Conservation (phyloP, 1,140 invertebrate genomes). For the Neotoxoptera formosana region DNA sequence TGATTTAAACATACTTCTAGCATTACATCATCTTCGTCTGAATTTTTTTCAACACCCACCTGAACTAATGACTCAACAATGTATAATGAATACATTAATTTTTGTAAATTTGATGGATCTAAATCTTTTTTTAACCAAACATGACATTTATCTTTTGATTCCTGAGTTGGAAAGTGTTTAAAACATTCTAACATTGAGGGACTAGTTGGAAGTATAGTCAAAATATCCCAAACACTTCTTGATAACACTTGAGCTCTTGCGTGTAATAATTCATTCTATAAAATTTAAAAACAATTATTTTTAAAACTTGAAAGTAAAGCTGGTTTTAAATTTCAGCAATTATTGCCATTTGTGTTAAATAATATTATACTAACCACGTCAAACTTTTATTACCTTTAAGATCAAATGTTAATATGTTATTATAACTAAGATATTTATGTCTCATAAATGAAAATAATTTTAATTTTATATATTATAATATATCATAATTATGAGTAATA, state of each 20-base stretch:
- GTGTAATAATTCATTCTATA: slow-evolving; percentile 79
- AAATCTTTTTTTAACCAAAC: slow-evolving; percentile 73
- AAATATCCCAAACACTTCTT: slow-evolving; percentile 89
- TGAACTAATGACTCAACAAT: slow-evolving; percentile 81
- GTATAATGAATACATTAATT: slow-evolving; percentile 93
- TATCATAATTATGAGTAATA: no score
- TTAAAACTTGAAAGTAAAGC: neutral
- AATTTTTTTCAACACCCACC: slow-evolving; percentile 58
- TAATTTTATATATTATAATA: no score
- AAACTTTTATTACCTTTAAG: neutral
- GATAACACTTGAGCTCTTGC: slow-evolving; percentile 91
- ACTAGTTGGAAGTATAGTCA: slow-evolving; percentile 89
- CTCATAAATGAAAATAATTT: no score
- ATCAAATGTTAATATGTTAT: neutral
- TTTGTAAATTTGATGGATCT: slow-evolving; percentile 87
- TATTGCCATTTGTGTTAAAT: neutral
- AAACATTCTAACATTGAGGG: slow-evolving; percentile 84
- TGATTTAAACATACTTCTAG: slow-evolving; percentile 22
- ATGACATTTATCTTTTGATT: slow-evolving; percentile 54
- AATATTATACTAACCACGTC: neutral
- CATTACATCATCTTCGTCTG: neutral
- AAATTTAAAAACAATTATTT: slow-evolving; percentile 38
- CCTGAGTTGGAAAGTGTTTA: slow-evolving; percentile 69
- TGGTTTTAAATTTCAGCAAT: no score
- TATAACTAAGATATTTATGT: neutral